Percentiles rank a stretch among this genome's conserved stretches.
Conservation (phyloP, 2,797 vertebrate genomes). For the Anolis apletophallus region DNA sequence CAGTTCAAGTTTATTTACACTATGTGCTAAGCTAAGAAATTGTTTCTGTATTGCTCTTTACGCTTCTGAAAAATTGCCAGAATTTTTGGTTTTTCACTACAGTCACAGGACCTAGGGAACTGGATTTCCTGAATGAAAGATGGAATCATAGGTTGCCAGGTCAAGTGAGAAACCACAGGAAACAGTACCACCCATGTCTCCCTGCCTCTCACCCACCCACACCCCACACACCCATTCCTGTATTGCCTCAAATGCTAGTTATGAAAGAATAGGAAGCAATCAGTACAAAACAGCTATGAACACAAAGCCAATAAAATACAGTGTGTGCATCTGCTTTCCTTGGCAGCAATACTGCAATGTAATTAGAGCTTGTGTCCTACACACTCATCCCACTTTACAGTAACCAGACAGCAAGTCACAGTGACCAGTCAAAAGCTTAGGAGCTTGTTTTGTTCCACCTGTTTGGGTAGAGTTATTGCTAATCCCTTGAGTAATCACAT, state of each 20-base stretch:
- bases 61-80: not conserved
- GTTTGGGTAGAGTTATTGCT: not conserved
- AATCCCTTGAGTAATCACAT: slow-evolving; percentile 24
- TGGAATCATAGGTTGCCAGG: not conserved
- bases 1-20: no score
- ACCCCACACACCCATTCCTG: not conserved
- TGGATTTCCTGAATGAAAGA: not conserved
- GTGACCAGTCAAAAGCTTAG: not conserved
- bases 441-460: slow-evolving; percentile 11
- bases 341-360: slow-evolving; percentile 50
- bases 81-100: not conserved
- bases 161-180: not conserved
- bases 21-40: not conserved
- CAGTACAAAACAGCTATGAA: slow-evolving; percentile 50
- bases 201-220: no score
- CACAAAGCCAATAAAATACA: slow-evolving; percentile 62
- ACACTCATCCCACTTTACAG: not conserved
- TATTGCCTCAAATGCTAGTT: not conserved
- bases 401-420: not conserved
- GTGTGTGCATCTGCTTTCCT: slow-evolving; percentile 65
- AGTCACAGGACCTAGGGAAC: not conserved
- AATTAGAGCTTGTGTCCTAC: slow-evolving; percentile 16
- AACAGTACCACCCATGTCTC: not conserved
- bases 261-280: slow-evolving; percentile 66
- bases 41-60: not conserved